A percentile compares a stretch with the other conserved stretches of the same genome.
Evolutionary conservation across 2,113 vertebrate species (phyloP).

Genomic region (Corythaixoides concolor): DNA sequence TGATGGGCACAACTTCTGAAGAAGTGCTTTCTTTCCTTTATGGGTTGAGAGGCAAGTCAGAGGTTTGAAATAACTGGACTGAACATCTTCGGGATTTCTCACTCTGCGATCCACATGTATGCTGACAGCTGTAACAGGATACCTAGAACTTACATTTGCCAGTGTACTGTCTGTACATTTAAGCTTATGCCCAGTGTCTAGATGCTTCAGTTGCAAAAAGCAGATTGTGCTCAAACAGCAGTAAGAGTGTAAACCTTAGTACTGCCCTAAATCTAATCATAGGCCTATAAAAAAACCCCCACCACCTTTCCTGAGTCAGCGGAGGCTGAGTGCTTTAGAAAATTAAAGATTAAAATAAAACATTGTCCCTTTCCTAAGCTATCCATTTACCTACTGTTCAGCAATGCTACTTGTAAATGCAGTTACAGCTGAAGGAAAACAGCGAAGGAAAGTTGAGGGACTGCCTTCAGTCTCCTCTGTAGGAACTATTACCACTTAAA

Average conservation of each 20-base stretch:
- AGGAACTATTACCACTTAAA: not conserved
- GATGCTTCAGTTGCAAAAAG: not conserved
- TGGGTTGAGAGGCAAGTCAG: not conserved
- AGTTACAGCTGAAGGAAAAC: not conserved
- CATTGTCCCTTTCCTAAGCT: not conserved
- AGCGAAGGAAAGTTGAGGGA: not conserved
- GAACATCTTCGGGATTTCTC: not conserved
- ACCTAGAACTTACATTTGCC: constrained; percentile 10
- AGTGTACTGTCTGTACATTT: not conserved
- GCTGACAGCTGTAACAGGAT: constrained; percentile 41
- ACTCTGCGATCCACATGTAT: not conserved
- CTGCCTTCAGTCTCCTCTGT: not conserved
- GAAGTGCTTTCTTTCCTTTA: not conserved
- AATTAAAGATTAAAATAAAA: not conserved
- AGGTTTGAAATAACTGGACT: not conserved
- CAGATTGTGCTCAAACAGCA: not conserved
- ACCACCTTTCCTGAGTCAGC: not conserved
- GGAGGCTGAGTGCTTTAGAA: not conserved
- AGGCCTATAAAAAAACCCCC: not conserved
- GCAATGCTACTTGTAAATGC: not conserved
- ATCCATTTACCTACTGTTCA: not conserved
- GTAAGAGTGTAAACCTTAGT: not conserved
- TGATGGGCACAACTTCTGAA: not conserved
- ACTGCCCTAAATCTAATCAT: not conserved
- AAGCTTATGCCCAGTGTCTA: not conserved